Base-by-base conservation (phyloP, 2,113 vertebrate species). In the Choloepus hoffmanni region DNA sequence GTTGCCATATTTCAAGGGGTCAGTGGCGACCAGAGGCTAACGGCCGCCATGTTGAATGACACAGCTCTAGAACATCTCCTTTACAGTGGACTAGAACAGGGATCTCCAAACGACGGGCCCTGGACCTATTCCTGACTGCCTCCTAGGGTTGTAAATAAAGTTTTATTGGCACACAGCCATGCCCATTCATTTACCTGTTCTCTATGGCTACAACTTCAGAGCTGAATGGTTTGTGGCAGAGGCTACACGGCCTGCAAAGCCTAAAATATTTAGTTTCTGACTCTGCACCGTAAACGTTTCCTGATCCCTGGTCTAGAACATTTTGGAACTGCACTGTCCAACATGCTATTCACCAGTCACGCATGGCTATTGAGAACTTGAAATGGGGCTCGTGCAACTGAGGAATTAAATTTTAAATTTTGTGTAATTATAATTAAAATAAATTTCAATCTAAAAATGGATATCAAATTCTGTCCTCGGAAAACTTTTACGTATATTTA, bases 141-240 rank as follows among this genome's bases (percentile, higher is more conserved):
- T 10, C 2, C 6, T 43, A 26, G 43, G 28, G 87, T 65, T 58
- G 60, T 63, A 67, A 90, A 67, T 92, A 94, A 93, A 97, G 83
- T 76, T 92, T 83, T 84, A 77, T 62, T 70, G 84, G 19, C 68
- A 93, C 63, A 5, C 15, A 45, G 60, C 28, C 43, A 36, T 2
- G 16, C 5, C 4, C 21, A 16, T 12, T 76, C 77, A 23, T 62
- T 70, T 21, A 24, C 2, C 3, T n/a, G n/a, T 50, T 43, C 28
- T 65, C 62, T 50, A 7, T 50, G 45, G 43, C 55, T 77, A 55
- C 12, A 43, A 21, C 4, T 24, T 45, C 74, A 50, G 24, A 15
- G 26, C 1, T 16, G 11, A 53, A 45, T 18, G 5, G 43, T 18
- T 48, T 67, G 19, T 1, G 2, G 33, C 40, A 68, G 36, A 40